Conservation (phyloP, 1,140 invertebrate species). For the Apis mellifera region DNA sequence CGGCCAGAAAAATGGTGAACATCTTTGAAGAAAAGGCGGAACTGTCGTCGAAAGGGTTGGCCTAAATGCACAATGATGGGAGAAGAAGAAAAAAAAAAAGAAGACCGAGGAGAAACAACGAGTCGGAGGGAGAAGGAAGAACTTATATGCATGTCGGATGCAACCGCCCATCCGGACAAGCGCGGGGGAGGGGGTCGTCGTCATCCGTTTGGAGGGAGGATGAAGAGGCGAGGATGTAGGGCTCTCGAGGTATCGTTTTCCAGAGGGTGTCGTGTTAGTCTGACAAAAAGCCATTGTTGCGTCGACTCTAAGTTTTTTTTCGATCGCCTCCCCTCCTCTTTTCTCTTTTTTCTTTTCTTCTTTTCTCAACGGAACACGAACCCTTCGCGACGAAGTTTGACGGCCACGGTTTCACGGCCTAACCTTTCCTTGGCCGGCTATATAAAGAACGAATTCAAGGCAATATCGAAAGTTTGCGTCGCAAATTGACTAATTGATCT, state of each 20-base stretch:
- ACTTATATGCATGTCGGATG: conserved; percentile 12
- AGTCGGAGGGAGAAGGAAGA: conserved; percentile 18
- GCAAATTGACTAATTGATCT: too few relatives aligned
- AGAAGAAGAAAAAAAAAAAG: background rate
- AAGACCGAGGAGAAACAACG: background rate
- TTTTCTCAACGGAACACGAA: conserved; percentile 2
- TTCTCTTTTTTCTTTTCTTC: background rate
- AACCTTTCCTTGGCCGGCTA: background rate
- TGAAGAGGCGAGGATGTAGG: conserved; percentile 53
- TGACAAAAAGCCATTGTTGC: conserved; percentile 72
- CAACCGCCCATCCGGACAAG: conserved; percentile 42
- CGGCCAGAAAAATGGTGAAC: conserved; percentile 16
- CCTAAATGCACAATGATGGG: conserved; percentile 59
- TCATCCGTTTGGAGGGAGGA: conserved; percentile 39
- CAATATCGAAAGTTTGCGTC: too few relatives aligned
- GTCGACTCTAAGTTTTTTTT: conserved; percentile 69
- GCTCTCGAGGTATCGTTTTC: conserved; percentile 53
- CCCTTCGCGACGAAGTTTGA: conserved; percentile 53
- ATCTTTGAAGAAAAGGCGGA: background rate
- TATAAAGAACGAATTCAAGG: too few relatives aligned
- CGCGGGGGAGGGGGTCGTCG: conserved; percentile 44
- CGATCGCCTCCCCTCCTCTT: background rate
- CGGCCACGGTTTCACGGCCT: conserved; percentile 31
- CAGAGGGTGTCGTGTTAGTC: conserved; percentile 41
- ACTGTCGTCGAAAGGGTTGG: conserved; percentile 52